Percentiles rank a stretch among this genome's conserved stretches.
These are phyloP conservation scores for Sussaba pulchella DNA, from an alignment of 2,888 invertebrate genomes.

Conservation along the genomic window DNA sequence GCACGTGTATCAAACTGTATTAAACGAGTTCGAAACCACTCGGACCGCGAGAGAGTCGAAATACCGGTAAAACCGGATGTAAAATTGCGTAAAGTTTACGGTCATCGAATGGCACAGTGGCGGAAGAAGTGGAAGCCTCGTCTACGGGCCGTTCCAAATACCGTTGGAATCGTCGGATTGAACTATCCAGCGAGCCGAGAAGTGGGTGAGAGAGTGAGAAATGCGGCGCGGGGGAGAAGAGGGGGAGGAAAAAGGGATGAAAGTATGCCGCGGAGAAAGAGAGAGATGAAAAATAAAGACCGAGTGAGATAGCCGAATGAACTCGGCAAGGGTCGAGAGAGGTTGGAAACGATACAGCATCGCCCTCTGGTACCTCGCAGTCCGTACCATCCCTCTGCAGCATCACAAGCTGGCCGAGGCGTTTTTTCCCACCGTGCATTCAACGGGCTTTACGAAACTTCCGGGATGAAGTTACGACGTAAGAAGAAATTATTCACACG, in stretches of 20 bases:
- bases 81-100: conserved; percentile 37
- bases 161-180: conserved; percentile 19
- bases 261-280: background rate
- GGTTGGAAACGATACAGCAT: background rate
- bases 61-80: conserved; percentile 26
- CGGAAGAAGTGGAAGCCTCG: conserved; percentile 18
- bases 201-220: conserved; percentile 5
- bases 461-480: conserved; percentile 58
- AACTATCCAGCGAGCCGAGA: conserved; percentile 30
- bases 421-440: conserved; percentile 60
- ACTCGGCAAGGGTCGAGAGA: conserved; percentile 28
- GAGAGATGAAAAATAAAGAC: background rate
- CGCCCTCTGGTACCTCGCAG: background rate
- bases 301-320: background rate
- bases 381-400: background rate
- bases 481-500: conserved; percentile 67
- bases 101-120: conserved; percentile 9
- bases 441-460: conserved; percentile 64
- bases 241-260: background rate
- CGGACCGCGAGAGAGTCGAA: conserved; percentile 30
- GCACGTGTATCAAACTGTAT: background rate
- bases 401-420: background rate
- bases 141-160: conserved; percentile 19
- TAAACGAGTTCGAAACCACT: background rate
- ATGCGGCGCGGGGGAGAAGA: no score